Conservation (phyloP, 2,888 invertebrate genomes). For the Apodemia mormo region DNA sequence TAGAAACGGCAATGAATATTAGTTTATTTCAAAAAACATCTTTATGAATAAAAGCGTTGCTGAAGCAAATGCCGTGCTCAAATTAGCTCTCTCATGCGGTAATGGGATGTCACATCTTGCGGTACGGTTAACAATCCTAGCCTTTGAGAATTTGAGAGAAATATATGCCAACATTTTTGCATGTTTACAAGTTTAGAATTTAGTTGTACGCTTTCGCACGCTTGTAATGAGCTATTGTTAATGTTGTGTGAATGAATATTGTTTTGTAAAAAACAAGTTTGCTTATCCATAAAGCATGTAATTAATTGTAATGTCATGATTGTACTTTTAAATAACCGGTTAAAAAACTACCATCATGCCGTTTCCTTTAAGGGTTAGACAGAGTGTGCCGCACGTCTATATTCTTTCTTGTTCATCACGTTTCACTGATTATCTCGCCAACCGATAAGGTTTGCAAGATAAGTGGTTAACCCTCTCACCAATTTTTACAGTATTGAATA, state of each 20-base stretch:
- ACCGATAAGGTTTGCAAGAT: no score
- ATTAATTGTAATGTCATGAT: background rate
- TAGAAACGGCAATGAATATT: background rate
- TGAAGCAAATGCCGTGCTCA: background rate
- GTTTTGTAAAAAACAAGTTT: background rate
- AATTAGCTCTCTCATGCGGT: constrained; percentile 1
- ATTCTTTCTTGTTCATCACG: no score
- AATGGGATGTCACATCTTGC: constrained; percentile 5
- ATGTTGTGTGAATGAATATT: background rate
- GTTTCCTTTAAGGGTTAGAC: no score
- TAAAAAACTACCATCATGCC: no score
- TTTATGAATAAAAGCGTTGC: background rate
- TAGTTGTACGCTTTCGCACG: background rate
- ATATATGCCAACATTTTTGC: constrained; percentile 1
- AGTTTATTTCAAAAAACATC: background rate
- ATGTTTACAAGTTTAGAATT: constrained; percentile 3
- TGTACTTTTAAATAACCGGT: no score
- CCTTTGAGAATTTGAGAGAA: background rate
- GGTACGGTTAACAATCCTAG: background rate
- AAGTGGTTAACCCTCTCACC: no score
- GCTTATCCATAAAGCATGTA: no score
- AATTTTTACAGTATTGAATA: no score
- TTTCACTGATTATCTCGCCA: no score
- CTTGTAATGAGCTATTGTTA: background rate
- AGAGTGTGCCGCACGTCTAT: no score